A percentile compares a stretch with the other conserved stretches of the same genome.
phyloP scores from a whole-genome alignment of 2,797 vertebrate genomes.

The Gymnocypris eckloni region DNA sequence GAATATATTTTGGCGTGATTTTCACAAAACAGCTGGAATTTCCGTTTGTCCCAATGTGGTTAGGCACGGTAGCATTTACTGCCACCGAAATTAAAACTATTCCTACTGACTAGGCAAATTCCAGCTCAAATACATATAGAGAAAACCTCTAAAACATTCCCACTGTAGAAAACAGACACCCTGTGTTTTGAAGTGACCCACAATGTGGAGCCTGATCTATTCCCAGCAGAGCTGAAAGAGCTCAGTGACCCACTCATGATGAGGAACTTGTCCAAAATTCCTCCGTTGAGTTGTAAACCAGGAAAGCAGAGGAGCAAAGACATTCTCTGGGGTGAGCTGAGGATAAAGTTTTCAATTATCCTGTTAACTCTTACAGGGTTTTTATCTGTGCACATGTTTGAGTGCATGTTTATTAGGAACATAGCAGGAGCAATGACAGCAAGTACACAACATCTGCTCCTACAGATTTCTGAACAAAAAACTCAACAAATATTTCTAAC shows the following conservation, averaged over 20 bases:
- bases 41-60: conserved; percentile 25
- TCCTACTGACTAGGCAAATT: conserved; percentile 30
- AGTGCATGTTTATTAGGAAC: neutral
- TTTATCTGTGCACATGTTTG: neutral
- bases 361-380: neutral
- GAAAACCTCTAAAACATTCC: neutral
- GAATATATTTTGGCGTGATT: neutral
- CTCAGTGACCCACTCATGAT: conserved; percentile 11
- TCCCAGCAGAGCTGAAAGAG: conserved; percentile 7
- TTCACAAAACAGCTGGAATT: conserved; percentile 20
- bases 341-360: neutral
- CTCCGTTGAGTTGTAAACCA: neutral
- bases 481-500: neutral
- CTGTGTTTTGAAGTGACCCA: neutral
- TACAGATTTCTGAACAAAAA: neutral
- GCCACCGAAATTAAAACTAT: conserved; percentile 23
- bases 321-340: neutral
- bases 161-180: conserved; percentile 1
- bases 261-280: neutral
- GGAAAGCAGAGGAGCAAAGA: neutral
- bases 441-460: too few species aligned
- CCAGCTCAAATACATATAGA: conserved; percentile 9
- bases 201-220: neutral
- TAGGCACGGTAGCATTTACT: conserved; percentile 1
- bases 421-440: neutral